Conservation (phyloP, 2,888 invertebrate genomes). For the Ceramica pisi region DNA sequence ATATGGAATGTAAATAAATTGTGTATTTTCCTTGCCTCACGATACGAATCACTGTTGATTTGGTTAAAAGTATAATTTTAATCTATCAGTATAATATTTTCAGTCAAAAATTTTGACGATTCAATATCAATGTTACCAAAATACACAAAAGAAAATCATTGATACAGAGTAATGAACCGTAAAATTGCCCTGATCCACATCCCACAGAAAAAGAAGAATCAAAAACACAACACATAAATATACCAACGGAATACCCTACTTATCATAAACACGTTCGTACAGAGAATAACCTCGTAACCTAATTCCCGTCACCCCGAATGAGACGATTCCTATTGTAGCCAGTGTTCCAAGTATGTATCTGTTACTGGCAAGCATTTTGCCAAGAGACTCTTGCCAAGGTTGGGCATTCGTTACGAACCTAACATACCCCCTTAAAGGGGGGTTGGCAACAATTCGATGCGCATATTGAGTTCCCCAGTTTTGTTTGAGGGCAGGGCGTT, state of each 20-base stretch:
- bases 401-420: constrained; percentile 77
- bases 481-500: constrained; percentile 81
- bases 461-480: constrained; percentile 86
- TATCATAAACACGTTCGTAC: constrained; percentile 60
- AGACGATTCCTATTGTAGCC: constrained; percentile 72
- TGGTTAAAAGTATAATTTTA: background rate
- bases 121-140: constrained; percentile 4
- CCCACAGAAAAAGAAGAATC: constrained; percentile 36
- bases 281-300: constrained; percentile 72
- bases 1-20: background rate
- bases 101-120: background rate
- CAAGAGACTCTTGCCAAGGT: constrained; percentile 85
- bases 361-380: constrained; percentile 81
- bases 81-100: background rate
- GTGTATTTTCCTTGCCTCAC: background rate
- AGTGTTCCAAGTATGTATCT: constrained; percentile 79
- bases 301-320: constrained; percentile 74
- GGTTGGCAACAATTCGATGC: constrained; percentile 84
- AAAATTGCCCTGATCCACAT: constrained; percentile 30
- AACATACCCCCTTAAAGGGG: constrained; percentile 68
- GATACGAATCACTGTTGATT: background rate
- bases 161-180: constrained; percentile 16
- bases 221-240: constrained; percentile 51
- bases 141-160: constrained; percentile 3
- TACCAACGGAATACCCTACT: constrained; percentile 51